Evolutionary conservation across 2,113 vertebrate genomes (phyloP).

Genomic region (Istiophorus platypterus): DNA sequence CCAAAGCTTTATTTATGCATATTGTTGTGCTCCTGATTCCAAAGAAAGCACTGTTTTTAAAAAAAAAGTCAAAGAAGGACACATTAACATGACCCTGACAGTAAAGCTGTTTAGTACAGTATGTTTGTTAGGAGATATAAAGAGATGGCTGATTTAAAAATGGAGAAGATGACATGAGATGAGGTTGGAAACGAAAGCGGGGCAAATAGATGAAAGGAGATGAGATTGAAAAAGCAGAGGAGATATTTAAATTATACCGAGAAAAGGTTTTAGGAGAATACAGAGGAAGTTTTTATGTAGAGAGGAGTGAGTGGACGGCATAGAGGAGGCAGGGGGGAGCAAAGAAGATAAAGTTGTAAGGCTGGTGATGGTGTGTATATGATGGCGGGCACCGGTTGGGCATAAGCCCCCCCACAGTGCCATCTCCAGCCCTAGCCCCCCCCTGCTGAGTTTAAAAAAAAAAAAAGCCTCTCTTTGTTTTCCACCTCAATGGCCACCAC

Average conservation of each 20-base stretch:
- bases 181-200: conserved; percentile 1
- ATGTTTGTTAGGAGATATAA: not conserved
- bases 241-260: not conserved
- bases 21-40: not conserved
- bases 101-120: not conserved
- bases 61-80: conserved; percentile 5
- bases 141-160: not conserved
- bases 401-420: conserved; percentile 41
- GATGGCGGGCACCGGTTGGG: conserved; percentile 32
- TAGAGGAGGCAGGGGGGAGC: not conserved
- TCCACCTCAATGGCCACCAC: conserved; percentile 39
- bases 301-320: not conserved
- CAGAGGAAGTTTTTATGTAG: conserved; percentile 12
- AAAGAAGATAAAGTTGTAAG: not conserved
- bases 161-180: not conserved
- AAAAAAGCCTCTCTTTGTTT: conserved; percentile 52
- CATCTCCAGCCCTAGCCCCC: conserved; percentile 22
- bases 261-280: not conserved
- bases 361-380: conserved; percentile 19
- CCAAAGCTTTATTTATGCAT: conserved; percentile 19
- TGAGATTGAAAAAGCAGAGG: conserved; percentile 7
- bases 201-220: not conserved
- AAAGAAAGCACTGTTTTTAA: not conserved
- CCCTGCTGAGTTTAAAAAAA: conserved; percentile 40
- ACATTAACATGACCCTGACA: not conserved